Evolutionary conservation across 2,888 invertebrate genomes (phyloP).

Genomic region (Prosapia bicincta): DNA sequence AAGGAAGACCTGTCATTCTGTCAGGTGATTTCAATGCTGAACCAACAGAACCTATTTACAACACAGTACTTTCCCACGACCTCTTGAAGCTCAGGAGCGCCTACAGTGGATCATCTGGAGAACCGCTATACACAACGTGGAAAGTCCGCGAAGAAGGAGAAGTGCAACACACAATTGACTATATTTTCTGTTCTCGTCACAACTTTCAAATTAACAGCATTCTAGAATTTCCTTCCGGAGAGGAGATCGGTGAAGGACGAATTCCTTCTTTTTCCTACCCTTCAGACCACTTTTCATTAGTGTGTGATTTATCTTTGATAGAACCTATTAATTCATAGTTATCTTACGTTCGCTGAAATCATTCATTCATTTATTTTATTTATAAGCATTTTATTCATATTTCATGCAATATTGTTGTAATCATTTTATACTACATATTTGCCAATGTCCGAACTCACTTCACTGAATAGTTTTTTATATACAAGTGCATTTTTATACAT

Average conservation of each 20-base stretch:
- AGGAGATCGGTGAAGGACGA: conserved; percentile 62
- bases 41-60: conserved; percentile 65
- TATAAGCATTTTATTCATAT: background rate
- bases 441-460: too few species aligned
- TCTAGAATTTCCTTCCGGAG: conserved; percentile 59
- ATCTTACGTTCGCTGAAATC: background rate
- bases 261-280: conserved; percentile 67
- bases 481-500: background rate
- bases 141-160: conserved; percentile 67
- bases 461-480: too few species aligned
- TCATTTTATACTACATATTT: too few species aligned
- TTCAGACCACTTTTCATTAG: conserved; percentile 73
- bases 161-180: conserved; percentile 70
- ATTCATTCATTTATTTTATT: background rate
- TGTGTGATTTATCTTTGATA: conserved; percentile 55
- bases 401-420: background rate
- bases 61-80: conserved; percentile 52
- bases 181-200: conserved; percentile 62
- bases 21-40: conserved; percentile 78
- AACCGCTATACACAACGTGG: conserved; percentile 74
- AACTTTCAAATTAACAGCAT: conserved; percentile 55
- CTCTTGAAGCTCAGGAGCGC: conserved; percentile 40
- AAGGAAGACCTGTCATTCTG: conserved; percentile 57
- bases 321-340: background rate
- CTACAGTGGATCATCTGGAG: conserved; percentile 43